phyloP scores from a whole-genome alignment of 2,888 invertebrate species.

The Tachina grossa region DNA sequence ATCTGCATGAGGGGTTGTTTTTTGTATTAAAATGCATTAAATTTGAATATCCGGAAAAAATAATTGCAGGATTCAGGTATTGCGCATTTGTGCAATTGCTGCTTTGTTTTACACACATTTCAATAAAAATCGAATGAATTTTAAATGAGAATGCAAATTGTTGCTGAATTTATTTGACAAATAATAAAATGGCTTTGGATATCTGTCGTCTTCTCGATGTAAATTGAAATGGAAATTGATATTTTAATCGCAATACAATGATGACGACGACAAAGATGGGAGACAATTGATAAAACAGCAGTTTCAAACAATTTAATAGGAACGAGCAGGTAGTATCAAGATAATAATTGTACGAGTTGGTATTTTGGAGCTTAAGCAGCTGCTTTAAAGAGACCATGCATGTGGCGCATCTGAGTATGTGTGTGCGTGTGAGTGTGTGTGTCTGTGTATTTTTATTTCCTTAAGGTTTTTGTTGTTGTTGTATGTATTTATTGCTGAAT shows the following conservation, averaged over 20 bases:
- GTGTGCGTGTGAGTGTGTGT: not conserved
- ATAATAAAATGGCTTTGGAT: conserved; percentile 66
- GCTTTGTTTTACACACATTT: conserved; percentile 32
- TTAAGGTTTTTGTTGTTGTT: conserved; percentile 18
- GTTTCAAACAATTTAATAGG: conserved; percentile 45
- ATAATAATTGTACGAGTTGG: conserved; percentile 36
- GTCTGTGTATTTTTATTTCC: not conserved
- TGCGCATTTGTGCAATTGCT: conserved; percentile 60
- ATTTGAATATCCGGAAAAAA: conserved; percentile 65
- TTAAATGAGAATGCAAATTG: conserved; percentile 66
- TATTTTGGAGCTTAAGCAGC: conserved; percentile 63
- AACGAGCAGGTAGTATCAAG: conserved; percentile 59
- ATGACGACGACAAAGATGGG: conserved; percentile 35
- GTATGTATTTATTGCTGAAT: conserved; percentile 24
- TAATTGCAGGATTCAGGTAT: conserved; percentile 53
- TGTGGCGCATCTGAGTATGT: not conserved
- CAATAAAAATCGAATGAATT: conserved; percentile 69
- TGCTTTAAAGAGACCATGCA: conserved; percentile 24
- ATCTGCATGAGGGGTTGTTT: conserved; percentile 37
- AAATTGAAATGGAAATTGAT: conserved; percentile 58
- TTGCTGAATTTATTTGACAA: conserved; percentile 79
- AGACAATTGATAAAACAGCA: conserved; percentile 63
- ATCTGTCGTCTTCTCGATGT: conserved; percentile 13
- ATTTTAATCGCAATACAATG: conserved; percentile 45
- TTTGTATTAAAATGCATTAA: conserved; percentile 4